These are phyloP conservation scores for Oenanthe oenanthe DNA, from an alignment of 2,113 vertebrate genomes.

Conservation along the genomic window DNA sequence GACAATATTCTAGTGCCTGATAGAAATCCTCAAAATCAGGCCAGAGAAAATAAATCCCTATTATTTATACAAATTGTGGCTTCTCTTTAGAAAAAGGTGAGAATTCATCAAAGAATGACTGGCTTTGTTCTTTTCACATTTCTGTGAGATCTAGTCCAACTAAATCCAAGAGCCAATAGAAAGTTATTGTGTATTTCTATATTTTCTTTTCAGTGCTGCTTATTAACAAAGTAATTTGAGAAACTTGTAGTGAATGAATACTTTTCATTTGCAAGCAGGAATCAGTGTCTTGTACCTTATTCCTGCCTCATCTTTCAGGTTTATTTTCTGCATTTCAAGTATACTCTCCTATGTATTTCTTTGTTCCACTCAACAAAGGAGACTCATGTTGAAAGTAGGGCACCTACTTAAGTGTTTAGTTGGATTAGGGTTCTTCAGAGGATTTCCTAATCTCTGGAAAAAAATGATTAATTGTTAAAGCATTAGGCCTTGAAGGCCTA, in stretches of 20 bases:
- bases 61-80: background rate
- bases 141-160: background rate
- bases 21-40: background rate
- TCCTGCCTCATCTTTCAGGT: background rate
- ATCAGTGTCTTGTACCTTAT: background rate
- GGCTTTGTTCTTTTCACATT: background rate
- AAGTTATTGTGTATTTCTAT: background rate
- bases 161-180: background rate
- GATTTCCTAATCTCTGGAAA: background rate
- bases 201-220: background rate
- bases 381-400: background rate
- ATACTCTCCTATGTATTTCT: background rate
- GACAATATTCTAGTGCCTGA: background rate
- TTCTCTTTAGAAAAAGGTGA: background rate
- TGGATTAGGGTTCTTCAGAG: slow-evolving; percentile 32
- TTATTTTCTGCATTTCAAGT: background rate
- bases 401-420: slow-evolving; percentile 26
- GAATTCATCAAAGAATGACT: background rate
- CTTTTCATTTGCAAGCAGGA: background rate
- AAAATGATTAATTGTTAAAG: background rate
- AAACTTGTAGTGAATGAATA: background rate
- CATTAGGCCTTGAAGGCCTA: background rate
- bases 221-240: background rate
- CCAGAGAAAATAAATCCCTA: background rate
- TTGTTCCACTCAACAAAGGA: slow-evolving; percentile 4